Base-by-base conservation (phyloP, 2,888 invertebrate genomes). In the Hermaeophaga mercurialis region DNA sequence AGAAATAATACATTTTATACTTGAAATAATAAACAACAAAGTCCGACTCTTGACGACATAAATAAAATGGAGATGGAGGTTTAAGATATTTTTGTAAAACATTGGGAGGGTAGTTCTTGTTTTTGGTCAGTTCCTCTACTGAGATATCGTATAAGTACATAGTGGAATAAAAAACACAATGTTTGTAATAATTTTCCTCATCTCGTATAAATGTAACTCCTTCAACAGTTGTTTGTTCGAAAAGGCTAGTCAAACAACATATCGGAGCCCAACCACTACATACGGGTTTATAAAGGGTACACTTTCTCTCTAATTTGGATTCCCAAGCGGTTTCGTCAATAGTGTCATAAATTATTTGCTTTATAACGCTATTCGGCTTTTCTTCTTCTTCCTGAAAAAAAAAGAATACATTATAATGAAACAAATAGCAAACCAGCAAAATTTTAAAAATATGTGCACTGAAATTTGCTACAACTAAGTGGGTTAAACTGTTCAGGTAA, bases 401-500 rank as follows among this genome's bases (percentile, higher is more conserved):
- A 22, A 22, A n/a, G n/a, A n/a, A n/a, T n/a, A n/a, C n/a, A n/a
- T n/a, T n/a, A n/a, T n/a, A n/a, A n/a, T n/a, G n/a, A n/a, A n/a
- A n/a, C n/a, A n/a, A n/a, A n/a, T n/a, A n/a, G n/a, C n/a, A n/a
- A n/a, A n/a, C n/a, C n/a, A n/a, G n/a, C n/a, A n/a, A n/a, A n/a
- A n/a, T n/a, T n/a, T n/a, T n/a, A 22, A 22, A 26, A 26, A 38
- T 18, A 38, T n/a, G 38, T 38, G 38, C 38, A 38, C 38, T 18
- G 38, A 38, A 38, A 38, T 38, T 38, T 38, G 38, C 14, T 18
- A 2, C 11, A 6, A 14, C 7, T 11, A 11, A 31, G 31, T 31
- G 31, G 31, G n/a, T 2, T 31, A n/a, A n/a, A 26, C 31, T 3
- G n/a, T 31, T 31, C 11, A 3, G n/a, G n/a, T 3, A 9, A 31